Evolutionary conservation across 1,140 invertebrate genomes (phyloP), one percentile per base, ranked within the genome.

Genomic region (Danaus plexippus): DNA sequence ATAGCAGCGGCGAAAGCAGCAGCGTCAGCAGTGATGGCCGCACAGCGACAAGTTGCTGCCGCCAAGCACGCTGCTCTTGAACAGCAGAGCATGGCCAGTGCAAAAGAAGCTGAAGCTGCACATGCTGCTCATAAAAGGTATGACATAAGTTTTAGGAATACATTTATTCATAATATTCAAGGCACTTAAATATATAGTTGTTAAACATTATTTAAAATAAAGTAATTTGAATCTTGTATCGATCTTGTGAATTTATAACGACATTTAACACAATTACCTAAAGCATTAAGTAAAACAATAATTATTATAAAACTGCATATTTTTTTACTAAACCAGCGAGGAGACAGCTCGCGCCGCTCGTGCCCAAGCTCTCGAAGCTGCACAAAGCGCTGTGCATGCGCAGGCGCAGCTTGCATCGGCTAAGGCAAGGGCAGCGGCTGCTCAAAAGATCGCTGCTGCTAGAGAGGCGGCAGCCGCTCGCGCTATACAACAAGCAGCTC

Each of bases 41-140:
- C 83, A 0, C 83, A 87, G 59, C 76, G 75, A 11, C 75, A 87
- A 45, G 83, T 87, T 1, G 71, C 81, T 0, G 75, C 75, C 0
- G 79, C 80, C 0, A 83, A 81, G 32, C 80, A 85, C 12, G 75
- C 75, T 1, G 83, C 80, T 0, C 66, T 84, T 1, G 75, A 83
- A 49, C 81, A 87, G 18, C 84, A 87, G 40, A 77, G 75, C 43
- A 59, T 76, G 22, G 83, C 81, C 15, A 80, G 80, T 42, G 75
- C 74, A 0, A 85, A 85, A 62, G 83, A 85, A 47, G 79, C 79
- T 0, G 77, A 77, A 5, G 77, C 81, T 13, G 83, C 83, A 9
- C 73, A 76, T 43, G 83, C 80, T 9, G 80, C 80, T 45, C 81
- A 85, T 68, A 86, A 77, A 47, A 86, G 83, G 83, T 85, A 40